These are phyloP conservation scores for Lapara coniferarum DNA, from an alignment of 2,888 invertebrate genomes.

Conservation along the genomic window DNA sequence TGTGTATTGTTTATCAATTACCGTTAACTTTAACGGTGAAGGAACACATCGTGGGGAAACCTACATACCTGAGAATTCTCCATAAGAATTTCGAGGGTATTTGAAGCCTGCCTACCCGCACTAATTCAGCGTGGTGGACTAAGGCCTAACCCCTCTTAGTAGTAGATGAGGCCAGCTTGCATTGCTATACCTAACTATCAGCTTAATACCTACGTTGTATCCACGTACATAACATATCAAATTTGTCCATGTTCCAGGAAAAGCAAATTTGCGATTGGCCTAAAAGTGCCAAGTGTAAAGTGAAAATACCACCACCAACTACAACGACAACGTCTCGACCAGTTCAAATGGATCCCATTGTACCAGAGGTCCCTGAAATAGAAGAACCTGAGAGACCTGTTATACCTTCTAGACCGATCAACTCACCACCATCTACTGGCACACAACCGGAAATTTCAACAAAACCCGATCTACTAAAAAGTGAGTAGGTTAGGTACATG, in stretches of 20 bases:
- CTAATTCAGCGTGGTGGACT: too few relatives aligned
- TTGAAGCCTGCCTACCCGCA: too few relatives aligned
- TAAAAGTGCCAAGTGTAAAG: constrained; percentile 83
- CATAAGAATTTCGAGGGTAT: too few relatives aligned
- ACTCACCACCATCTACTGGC: constrained; percentile 61
- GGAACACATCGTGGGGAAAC: too few relatives aligned
- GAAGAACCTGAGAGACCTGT: constrained; percentile 34
- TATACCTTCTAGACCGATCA: constrained; percentile 45
- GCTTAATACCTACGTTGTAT: too few relatives aligned
- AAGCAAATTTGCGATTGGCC: constrained; percentile 90
- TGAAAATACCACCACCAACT: constrained; percentile 51
- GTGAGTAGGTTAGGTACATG: constrained; percentile 46
- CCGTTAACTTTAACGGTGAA: too few relatives aligned
- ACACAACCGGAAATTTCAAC: constrained; percentile 51
- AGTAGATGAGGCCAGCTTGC: too few relatives aligned
- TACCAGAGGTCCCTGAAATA: constrained; percentile 32
- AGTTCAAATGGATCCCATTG: constrained; percentile 40
- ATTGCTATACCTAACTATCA: too few relatives aligned
- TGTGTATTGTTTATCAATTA: too few relatives aligned
- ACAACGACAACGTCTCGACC: constrained; percentile 51
- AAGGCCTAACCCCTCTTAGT: too few relatives aligned
- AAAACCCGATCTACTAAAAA: constrained; percentile 63
- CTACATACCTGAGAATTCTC: too few relatives aligned
- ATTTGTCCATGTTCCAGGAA: constrained; percentile 58
- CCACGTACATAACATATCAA: not conserved